Conservation (phyloP, 2,797 vertebrate species). For the Urocyon cinereoargenteus region DNA sequence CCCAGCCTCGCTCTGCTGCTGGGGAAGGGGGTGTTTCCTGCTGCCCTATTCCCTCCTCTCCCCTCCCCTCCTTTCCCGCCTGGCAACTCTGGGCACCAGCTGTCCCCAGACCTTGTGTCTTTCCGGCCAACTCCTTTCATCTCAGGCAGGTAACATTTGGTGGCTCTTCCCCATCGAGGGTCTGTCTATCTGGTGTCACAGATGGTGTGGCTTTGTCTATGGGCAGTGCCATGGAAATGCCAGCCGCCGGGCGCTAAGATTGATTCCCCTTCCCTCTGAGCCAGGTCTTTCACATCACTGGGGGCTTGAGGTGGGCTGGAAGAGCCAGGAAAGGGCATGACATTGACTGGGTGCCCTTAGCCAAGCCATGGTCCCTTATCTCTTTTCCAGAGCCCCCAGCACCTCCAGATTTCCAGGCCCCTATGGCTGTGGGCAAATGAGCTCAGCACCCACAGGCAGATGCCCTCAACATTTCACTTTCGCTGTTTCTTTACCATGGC, state of each 20-base stretch:
- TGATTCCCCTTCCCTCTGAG: slow-evolving; percentile 77
- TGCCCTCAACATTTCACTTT: not conserved
- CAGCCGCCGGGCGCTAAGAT: slow-evolving; percentile 79
- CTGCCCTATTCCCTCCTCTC: not conserved
- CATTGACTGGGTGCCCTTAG: not conserved
- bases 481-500: not conserved
- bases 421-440: not conserved
- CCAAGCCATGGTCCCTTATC: not conserved
- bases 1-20: not conserved
- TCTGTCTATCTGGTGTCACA: slow-evolving; percentile 84
- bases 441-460: not conserved
- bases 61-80: not conserved
- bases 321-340: not conserved
- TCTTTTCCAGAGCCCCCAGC: not conserved
- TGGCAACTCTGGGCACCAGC: slow-evolving; percentile 73
- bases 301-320: not conserved
- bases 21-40: not conserved
- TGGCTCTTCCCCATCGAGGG: slow-evolving; percentile 72
- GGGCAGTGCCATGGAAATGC: slow-evolving; percentile 86
- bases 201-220: slow-evolving; percentile 87
- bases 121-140: slow-evolving; percentile 72
- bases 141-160: slow-evolving; percentile 86
- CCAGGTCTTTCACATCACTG: slow-evolving; percentile 65
- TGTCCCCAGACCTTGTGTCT: slow-evolving; percentile 70
- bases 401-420: not conserved